Percentiles rank a stretch among this genome's conserved stretches.
These are phyloP conservation scores for Macrophya annulata DNA, from an alignment of 2,888 invertebrate species.

Conservation along the genomic window DNA sequence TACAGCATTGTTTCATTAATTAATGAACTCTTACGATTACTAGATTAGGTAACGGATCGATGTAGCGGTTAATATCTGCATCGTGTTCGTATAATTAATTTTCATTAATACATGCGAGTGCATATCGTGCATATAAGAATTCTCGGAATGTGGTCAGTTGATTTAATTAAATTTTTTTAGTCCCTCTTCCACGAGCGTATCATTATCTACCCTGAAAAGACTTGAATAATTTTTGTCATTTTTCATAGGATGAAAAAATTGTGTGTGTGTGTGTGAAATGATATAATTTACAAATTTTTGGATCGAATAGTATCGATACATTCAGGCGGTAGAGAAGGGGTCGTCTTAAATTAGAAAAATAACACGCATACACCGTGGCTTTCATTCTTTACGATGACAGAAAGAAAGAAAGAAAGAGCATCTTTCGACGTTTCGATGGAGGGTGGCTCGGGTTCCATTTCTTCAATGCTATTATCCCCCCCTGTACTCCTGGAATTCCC, in stretches of 20 bases:
- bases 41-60: constrained; percentile 30
- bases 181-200: not conserved
- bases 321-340: not conserved
- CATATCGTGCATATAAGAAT: not conserved
- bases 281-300: not conserved
- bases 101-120: not conserved
- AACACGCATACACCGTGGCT: not conserved
- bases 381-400: not conserved
- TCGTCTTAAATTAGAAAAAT: not conserved
- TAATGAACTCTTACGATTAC: constrained; percentile 27
- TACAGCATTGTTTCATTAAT: constrained; percentile 16
- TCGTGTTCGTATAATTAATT: not conserved
- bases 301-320: not conserved
- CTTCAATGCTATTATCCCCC: constrained; percentile 43
- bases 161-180: constrained; percentile 31
- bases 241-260: not conserved
- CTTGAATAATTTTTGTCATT: not conserved
- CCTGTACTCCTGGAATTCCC: constrained; percentile 3
- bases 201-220: not conserved
- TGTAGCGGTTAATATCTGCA: constrained; percentile 16
- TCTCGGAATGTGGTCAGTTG: not conserved
- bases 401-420: not conserved
- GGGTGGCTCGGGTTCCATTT: constrained; percentile 37
- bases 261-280: no score
- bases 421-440: constrained; percentile 11